Evolutionary conservation across 1,140 invertebrate genomes (phyloP).

Genomic region (Zeugodacus cucurbitae): DNA sequence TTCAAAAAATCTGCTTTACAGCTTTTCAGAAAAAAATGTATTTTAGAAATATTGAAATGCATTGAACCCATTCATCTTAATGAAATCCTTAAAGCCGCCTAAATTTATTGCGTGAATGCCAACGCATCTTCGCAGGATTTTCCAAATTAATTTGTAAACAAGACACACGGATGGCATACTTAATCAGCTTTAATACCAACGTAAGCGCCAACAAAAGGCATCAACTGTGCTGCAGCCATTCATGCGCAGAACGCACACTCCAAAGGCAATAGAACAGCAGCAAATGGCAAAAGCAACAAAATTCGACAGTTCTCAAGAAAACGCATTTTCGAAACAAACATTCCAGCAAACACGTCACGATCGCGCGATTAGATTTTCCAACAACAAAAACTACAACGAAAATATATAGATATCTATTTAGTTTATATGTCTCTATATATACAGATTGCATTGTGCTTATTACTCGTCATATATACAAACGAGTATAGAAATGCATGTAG

Average conservation of each 20-base stretch:
- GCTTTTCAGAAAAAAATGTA: too few species aligned
- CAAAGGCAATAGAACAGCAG: neutral
- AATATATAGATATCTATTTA: neutral
- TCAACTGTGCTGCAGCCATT: too few species aligned
- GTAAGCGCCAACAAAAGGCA: too few species aligned
- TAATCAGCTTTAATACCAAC: neutral
- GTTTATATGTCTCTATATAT: neutral
- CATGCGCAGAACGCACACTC: neutral
- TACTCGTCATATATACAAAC: too few species aligned
- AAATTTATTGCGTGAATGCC: too few species aligned
- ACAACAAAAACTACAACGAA: neutral
- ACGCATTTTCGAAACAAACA: neutral
- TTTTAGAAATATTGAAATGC: too few species aligned
- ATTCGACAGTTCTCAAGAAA: neutral
- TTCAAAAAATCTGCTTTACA: too few species aligned
- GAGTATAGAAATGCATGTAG: neutral
- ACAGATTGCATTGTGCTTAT: neutral
- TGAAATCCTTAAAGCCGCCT: too few species aligned
- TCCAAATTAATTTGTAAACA: neutral
- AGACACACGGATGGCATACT: neutral
- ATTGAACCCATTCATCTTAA: too few species aligned
- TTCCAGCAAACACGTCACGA: neutral
- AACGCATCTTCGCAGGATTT: neutral
- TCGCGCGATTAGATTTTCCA: neutral
- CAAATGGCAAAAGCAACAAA: neutral